These are phyloP conservation scores for Hyposmocoma kahamanoa DNA, from an alignment of 1,140 invertebrate genomes.

Conservation along the genomic window DNA sequence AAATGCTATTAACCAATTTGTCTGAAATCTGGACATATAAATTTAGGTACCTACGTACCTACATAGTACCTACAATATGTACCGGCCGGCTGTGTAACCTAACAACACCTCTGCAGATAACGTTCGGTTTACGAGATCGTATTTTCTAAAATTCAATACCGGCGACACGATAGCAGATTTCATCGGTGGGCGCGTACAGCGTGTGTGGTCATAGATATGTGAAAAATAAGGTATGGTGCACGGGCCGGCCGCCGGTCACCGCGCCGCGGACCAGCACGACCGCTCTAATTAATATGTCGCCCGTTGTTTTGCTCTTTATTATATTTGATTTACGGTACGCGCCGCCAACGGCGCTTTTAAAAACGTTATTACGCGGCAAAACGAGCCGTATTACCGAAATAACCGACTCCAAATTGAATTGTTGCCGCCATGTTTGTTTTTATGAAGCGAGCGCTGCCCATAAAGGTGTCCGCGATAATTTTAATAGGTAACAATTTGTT, in stretches of 20 bases:
- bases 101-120: neutral
- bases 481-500: constrained; percentile 27
- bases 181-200: constrained; percentile 3
- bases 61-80: no score
- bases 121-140: constrained; percentile 23
- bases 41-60: no score
- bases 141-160: constrained; percentile 59
- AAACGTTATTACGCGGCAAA: constrained; percentile 47
- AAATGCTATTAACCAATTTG: no score
- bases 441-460: constrained; percentile 23
- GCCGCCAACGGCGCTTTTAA: constrained; percentile 28
- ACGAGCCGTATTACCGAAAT: constrained; percentile 39
- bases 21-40: no score
- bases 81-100: neutral
- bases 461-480: constrained; percentile 34
- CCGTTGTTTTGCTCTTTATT: constrained; percentile 49
- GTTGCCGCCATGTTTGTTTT: constrained; percentile 41
- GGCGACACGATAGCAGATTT: constrained; percentile 19
- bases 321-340: constrained; percentile 41
- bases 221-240: no score
- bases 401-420: constrained; percentile 44
- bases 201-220: no score
- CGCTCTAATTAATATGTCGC: constrained; percentile 41
- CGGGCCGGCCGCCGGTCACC: neutral
- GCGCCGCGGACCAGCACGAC: constrained; percentile 5